Base-by-base conservation (phyloP, 2,797 vertebrate species). In the Pagetopsis macropterus region DNA sequence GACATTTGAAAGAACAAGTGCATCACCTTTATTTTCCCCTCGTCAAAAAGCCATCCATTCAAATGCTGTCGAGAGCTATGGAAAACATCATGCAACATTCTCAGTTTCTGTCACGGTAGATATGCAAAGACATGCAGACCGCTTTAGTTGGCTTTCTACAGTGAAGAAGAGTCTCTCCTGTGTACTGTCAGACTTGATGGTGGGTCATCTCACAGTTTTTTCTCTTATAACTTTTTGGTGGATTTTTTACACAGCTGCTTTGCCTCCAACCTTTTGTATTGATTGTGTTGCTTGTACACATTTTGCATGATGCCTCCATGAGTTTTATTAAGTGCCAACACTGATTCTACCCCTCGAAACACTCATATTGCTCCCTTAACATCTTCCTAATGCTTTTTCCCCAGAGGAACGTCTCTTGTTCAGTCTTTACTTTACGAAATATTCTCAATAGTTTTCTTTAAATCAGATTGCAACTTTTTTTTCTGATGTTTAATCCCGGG, bases 391-490 rank as follows among this genome's bases (percentile, higher is more conserved):
- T 48, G 59, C 31, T 15, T 57, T 57, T 37, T 45, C 33, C 46
- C 15, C 7, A 14, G 12, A 52, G 16, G 19, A 13, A n/a, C 45
- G 1, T 45, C 2, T 21, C 3, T 50, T 37, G 16, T 45, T 27
- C 46, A 59, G 58, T 10, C 41, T 48, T 23, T 16, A 15, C 40
- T 41, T 13, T 27, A 27, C 23, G 33, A 8, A 27, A 63, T 71
- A 9, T 67, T 65, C 11, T 60, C 65, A 46, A 40, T 48, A 45
- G 12, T 46, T 71, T n/a, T 37, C 33, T 37, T 37, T 37, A 37
- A 57, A 46, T 65, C 23, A 37, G 55, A 71, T 71, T 70, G 33
- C 44, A 40, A 63, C 37, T 76, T 59, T 19, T 23, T 33, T 54
- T 54, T 51, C 40, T 60, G 40, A 56, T 49, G 8, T 43, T 50